phyloP scores from a whole-genome alignment of 1,140 invertebrate genomes.

The Fragariocoptes setiger region DNA sequence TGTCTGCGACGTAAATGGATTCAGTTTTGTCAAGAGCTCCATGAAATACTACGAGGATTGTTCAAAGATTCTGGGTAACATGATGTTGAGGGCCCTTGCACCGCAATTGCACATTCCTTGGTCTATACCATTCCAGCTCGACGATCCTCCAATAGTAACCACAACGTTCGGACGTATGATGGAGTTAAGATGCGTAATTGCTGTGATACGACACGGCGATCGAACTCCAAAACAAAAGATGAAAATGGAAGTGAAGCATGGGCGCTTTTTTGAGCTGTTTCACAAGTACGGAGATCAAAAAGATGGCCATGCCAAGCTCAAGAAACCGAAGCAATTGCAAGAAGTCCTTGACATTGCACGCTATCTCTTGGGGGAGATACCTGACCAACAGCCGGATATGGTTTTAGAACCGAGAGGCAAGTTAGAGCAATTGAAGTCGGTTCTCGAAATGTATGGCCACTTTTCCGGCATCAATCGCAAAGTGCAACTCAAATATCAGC shows the following conservation, averaged over 20 bases:
- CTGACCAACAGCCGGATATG: constrained; percentile 41
- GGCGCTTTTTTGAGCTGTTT: constrained; percentile 95
- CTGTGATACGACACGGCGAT: constrained; percentile 92
- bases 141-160: constrained; percentile 92
- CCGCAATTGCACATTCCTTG: constrained; percentile 83
- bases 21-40: constrained; percentile 98
- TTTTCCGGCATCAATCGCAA: constrained; percentile 99
- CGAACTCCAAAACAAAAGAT: constrained; percentile 98
- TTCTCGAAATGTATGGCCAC: constrained; percentile 98
- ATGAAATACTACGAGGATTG: constrained; percentile 99
- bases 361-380: constrained; percentile 51
- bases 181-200: constrained; percentile 88
- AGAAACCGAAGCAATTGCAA: constrained; percentile 83
- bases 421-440: constrained; percentile 82
- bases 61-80: constrained; percentile 79
- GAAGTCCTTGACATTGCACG: constrained; percentile 83
- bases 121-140: constrained; percentile 78
- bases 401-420: constrained; percentile 90
- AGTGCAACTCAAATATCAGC: constrained; percentile 98
- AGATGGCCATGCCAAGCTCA: constrained; percentile 81
- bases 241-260: constrained; percentile 98
- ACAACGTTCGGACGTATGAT: constrained; percentile 99
- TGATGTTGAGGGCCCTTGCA: constrained; percentile 65
- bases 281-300: constrained; percentile 85
- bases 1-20: constrained; percentile 98